Conservation (phyloP, 2,888 invertebrate genomes). For the Leucophora obtusa region DNA sequence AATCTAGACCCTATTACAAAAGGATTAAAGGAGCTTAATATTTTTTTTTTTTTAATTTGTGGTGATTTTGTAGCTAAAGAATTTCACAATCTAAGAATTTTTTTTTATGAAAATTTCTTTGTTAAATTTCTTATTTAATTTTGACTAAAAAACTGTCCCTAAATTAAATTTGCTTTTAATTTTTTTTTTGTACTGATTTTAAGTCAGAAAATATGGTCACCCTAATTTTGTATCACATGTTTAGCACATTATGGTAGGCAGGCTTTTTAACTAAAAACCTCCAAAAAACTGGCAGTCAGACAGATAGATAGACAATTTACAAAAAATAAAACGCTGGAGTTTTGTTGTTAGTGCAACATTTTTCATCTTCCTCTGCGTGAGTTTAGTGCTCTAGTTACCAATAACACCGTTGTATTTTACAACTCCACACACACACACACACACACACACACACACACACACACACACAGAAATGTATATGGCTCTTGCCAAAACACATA, state of each 20-base stretch:
- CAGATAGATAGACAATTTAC: slow-evolving; percentile 15
- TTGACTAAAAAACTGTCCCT: no score
- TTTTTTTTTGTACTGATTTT: no score
- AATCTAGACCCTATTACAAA: no score
- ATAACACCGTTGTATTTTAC: slow-evolving; percentile 40
- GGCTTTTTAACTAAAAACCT: slow-evolving; percentile 60
- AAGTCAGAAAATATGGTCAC: no score
- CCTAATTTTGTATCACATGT: not conserved
- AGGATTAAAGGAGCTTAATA: no score
- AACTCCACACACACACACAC: not conserved
- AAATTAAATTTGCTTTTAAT: no score
- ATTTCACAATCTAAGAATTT: no score
- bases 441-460: slow-evolving; percentile 5
- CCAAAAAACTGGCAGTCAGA: slow-evolving; percentile 40
- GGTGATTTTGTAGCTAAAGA: no score
- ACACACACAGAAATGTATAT: no score
- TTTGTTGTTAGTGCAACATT: not conserved
- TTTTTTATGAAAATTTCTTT: no score
- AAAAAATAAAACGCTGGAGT: slow-evolving; percentile 47
- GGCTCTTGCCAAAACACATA: not conserved
- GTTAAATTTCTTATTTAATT: no score
- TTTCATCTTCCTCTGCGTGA: slow-evolving; percentile 50
- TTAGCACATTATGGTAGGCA: slow-evolving; percentile 15
- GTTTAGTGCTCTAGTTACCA: slow-evolving; percentile 60
- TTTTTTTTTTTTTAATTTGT: no score